These are phyloP conservation scores for Peromyscus eremicus DNA, from an alignment of 2,797 vertebrate species.

Conservation along the genomic window DNA sequence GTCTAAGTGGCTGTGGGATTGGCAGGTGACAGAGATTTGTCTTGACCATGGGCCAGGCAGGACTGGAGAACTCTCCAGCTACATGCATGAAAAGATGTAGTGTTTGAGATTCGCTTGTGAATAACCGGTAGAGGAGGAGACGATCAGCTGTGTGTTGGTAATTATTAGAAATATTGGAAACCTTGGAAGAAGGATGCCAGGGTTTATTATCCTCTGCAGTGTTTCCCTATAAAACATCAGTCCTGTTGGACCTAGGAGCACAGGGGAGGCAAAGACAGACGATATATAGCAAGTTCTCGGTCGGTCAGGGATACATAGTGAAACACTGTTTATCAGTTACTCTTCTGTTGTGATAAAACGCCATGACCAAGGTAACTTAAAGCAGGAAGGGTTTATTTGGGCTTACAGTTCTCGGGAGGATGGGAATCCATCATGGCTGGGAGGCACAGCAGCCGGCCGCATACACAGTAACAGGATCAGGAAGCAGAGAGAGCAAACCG, in stretches of 20 bases:
- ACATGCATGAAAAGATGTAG: not conserved
- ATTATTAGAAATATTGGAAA: not conserved
- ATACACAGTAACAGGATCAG: too few relatives aligned
- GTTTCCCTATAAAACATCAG: not conserved
- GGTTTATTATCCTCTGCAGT: not conserved
- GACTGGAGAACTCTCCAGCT: too few relatives aligned
- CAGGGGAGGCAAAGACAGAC: not conserved
- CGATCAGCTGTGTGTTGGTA: not conserved
- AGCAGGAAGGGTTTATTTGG: not conserved
- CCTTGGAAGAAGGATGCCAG: not conserved
- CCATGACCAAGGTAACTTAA: not conserved
- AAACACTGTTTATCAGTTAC: not conserved
- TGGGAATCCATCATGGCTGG: not conserved
- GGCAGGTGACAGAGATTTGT: too few relatives aligned
- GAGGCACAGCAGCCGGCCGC: not conserved
- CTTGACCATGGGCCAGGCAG: too few relatives aligned
- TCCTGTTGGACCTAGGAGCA: not conserved
- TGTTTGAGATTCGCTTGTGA: slow-evolving; percentile 13
- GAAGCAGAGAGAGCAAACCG: not conserved
- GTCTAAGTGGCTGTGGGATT: too few relatives aligned
- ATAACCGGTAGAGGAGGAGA: not conserved
- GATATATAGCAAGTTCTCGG: not conserved
- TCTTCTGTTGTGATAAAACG: not conserved
- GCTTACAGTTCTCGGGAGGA: not conserved
- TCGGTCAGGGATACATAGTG: not conserved